phyloP scores from a whole-genome alignment of 2,888 invertebrate genomes.

The Sinotaia quadrata region DNA sequence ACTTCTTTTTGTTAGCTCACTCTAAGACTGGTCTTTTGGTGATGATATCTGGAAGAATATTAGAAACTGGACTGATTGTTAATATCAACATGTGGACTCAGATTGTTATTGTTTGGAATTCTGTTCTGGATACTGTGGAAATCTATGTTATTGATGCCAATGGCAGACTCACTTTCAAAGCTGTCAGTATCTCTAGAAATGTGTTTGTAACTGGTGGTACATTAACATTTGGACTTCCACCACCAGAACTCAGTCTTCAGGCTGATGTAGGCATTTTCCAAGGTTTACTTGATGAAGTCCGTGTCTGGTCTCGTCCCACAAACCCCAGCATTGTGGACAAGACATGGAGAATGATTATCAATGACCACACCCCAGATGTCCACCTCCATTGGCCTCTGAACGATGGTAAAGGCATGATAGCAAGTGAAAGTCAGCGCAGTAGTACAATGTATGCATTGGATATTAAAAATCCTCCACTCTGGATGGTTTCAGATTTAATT shows the following conservation, averaged over 20 bases:
- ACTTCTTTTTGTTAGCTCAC: slow-evolving; percentile 38
- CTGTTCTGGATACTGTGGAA: slow-evolving; percentile 38
- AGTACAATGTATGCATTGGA: slow-evolving; percentile 44
- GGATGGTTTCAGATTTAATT: slow-evolving; percentile 48
- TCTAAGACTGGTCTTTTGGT: slow-evolving; percentile 37
- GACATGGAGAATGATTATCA: slow-evolving; percentile 44
- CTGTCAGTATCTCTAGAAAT: slow-evolving; percentile 31
- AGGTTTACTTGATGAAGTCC: slow-evolving; percentile 53
- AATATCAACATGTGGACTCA: slow-evolving; percentile 49
- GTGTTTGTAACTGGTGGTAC: slow-evolving; percentile 47
- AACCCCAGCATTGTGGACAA: slow-evolving; percentile 49
- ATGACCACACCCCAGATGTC: slow-evolving; percentile 44
- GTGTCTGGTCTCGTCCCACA: slow-evolving; percentile 52
- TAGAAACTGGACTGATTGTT: slow-evolving; percentile 38
- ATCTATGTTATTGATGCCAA: slow-evolving; percentile 41
- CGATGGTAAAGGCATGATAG: slow-evolving; percentile 44
- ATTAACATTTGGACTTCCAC: slow-evolving; percentile 45
- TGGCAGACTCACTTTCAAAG: slow-evolving; percentile 44
- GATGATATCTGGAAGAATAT: slow-evolving; percentile 16
- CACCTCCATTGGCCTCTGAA: slow-evolving; percentile 51
- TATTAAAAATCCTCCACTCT: slow-evolving; percentile 41
- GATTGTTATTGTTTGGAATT: slow-evolving; percentile 47
- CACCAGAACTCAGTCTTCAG: slow-evolving; percentile 35
- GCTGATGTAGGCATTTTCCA: slow-evolving; percentile 41
- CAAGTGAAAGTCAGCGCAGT: slow-evolving; percentile 35